Evolutionary conservation across 2,797 vertebrate species (phyloP).

Genomic region (Sebastiscus tertius): DNA sequence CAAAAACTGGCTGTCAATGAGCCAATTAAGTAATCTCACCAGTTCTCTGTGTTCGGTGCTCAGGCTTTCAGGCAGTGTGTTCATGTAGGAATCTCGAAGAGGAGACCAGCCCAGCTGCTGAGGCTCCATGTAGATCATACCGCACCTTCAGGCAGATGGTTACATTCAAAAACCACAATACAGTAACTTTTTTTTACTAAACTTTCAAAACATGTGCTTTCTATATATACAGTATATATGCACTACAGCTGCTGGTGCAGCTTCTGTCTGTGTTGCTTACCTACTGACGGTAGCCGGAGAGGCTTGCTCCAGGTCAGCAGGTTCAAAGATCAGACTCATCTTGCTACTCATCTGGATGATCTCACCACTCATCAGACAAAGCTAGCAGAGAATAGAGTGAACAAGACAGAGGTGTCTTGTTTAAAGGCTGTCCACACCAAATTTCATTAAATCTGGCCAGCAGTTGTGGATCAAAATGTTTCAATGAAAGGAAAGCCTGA

Average conservation of each 20-base stretch:
- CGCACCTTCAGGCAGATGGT: slow-evolving; percentile 84
- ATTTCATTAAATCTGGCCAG: not conserved
- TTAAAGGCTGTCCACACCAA: not conserved
- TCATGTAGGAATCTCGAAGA: slow-evolving; percentile 92
- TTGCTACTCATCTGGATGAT: slow-evolving; percentile 97
- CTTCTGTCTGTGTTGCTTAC: slow-evolving; percentile 65
- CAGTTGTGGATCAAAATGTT: not conserved
- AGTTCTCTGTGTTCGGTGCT: slow-evolving; percentile 83
- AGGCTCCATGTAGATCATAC: slow-evolving; percentile 98
- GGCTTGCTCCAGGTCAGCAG: slow-evolving; percentile 93
- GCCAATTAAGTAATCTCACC: slow-evolving; percentile 74
- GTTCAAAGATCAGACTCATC: slow-evolving; percentile 96
- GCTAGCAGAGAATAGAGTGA: slow-evolving; percentile 73
- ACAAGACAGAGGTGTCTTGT: not conserved
- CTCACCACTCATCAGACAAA: slow-evolving; percentile 97
- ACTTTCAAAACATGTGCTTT: not conserved
- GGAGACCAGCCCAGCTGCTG: slow-evolving; percentile 93
- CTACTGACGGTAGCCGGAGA: slow-evolving; percentile 96
- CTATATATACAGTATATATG: not conserved
- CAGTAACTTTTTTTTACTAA: not conserved
- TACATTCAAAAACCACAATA: not conserved
- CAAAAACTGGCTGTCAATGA: not conserved
- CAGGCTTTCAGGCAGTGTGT: slow-evolving; percentile 85
- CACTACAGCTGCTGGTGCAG: not conserved
- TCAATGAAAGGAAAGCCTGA: not conserved